Conservation (phyloP, 2,113 vertebrate genomes). For the Edolisoma coerulescens region DNA sequence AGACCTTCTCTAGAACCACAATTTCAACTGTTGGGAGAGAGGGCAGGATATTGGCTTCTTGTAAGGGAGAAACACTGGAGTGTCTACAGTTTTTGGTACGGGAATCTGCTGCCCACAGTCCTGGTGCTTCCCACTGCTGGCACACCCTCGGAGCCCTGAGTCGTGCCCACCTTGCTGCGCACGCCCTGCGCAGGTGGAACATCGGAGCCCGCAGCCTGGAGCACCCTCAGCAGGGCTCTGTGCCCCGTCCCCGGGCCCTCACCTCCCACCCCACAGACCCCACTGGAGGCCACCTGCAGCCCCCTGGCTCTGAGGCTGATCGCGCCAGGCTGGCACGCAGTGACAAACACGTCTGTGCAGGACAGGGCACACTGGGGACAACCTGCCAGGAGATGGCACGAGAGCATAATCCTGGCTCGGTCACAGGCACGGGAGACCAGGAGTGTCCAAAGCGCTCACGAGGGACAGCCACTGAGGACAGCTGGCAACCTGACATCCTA, state of each 20-base stretch:
- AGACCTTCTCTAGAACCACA: not conserved
- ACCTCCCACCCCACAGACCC: accelerated
- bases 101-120: not conserved
- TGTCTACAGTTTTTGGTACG: not conserved
- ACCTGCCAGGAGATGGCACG: conserved; percentile 6
- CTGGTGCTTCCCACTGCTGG: not conserved
- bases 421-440: not conserved
- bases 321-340: accelerated
- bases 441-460: accelerated
- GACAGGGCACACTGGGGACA: not conserved
- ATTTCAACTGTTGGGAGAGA: not conserved
- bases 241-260: accelerated
- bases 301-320: not conserved
- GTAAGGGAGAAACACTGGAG: not conserved
- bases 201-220: not conserved
- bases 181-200: accelerated
- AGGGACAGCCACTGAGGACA: not conserved
- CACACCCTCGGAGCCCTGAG: not conserved
- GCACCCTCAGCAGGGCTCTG: not conserved
- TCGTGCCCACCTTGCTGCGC: accelerated
- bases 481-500: not conserved
- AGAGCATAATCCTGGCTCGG: not conserved
- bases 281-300: not conserved
- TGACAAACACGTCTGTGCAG: not conserved
- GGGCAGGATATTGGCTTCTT: not conserved